Evolutionary conservation across 2,888 invertebrate species (phyloP), one percentile per base, ranked within the genome.

Genomic region (Ashinkailepas kermadecensis): DNA sequence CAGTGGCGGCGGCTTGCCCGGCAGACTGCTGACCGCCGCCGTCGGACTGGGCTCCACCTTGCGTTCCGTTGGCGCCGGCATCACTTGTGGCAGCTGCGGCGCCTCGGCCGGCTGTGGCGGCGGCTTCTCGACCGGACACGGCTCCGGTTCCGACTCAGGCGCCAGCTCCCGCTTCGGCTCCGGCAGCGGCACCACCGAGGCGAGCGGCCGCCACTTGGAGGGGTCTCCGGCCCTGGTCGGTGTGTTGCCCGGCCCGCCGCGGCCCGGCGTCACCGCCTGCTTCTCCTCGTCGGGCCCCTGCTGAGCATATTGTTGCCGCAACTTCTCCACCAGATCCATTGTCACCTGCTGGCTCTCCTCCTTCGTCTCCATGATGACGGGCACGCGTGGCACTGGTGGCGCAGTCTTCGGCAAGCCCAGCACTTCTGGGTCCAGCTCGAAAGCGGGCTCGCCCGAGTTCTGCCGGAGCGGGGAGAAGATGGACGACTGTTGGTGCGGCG

Each of bases 291-390:
- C 78, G 23, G 78, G 78, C 6, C 58, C 57, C 87, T 92, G 93
- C 86, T 93, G 92, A 62, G 89, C 89, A 90, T 90, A 89, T 86
- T 92, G 92, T 90, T 92, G 91, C 80, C 95, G 90, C 25, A 96
- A 88, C 86, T 95, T 94, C 86, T 95, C 94, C 9, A 96, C 93
- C 58, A 96, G 89, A 88, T 94, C 93, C 83, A 94, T 88, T 0
- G 95, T 95, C 87, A 94, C 95, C 83, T 93, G 90, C 0, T 93
- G 93, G 85, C 93, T 93, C 85, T 93, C 93, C 87, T 95, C 95
- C 86, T 93, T 93, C 6, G 93, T 91, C 86, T 94, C 93, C 57
- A 58, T 23, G 78, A 78, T 58, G 13, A 58, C 78, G 21, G 78
- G 74, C 54, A 54, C 78, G 23, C 78, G 58, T 18, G 78, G 57